Conservation (phyloP, 2,797 vertebrate species). For the Cynopterus sphinx region DNA sequence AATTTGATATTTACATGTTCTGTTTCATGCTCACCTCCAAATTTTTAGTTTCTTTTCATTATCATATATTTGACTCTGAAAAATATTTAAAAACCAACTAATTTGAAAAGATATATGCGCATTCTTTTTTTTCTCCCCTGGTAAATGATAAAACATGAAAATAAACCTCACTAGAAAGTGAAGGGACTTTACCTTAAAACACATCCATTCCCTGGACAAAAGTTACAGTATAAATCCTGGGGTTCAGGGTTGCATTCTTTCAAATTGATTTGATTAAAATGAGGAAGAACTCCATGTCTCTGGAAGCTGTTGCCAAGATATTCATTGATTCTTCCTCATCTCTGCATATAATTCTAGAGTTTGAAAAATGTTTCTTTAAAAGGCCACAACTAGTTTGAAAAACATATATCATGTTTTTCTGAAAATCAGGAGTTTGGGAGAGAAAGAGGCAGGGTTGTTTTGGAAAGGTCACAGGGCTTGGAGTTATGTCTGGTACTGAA, state of each 20-base stretch:
- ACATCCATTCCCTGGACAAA: not conserved
- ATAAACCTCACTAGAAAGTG: not conserved
- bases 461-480: not conserved
- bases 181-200: not conserved
- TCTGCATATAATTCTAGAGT: not conserved
- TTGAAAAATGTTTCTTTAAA: not conserved
- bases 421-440: not conserved
- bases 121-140: not conserved
- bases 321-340: not conserved
- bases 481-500: not conserved
- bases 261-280: slow-evolving; percentile 35
- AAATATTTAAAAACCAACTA: no score
- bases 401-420: not conserved
- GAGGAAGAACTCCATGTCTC: not conserved
- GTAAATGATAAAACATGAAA: not conserved
- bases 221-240: not conserved
- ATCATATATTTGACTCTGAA: no score
- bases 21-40: no score
- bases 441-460: not conserved
- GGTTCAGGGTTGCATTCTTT: not conserved
- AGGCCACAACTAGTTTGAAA: not conserved
- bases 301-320: not conserved
- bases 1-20: no score
- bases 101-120: no score
- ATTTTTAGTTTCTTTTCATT: no score